Percentiles rank a stretch among this genome's conserved stretches.
Evolutionary conservation across 2,888 invertebrate genomes (phyloP).

Genomic region (Epinotia bilunana): DNA sequence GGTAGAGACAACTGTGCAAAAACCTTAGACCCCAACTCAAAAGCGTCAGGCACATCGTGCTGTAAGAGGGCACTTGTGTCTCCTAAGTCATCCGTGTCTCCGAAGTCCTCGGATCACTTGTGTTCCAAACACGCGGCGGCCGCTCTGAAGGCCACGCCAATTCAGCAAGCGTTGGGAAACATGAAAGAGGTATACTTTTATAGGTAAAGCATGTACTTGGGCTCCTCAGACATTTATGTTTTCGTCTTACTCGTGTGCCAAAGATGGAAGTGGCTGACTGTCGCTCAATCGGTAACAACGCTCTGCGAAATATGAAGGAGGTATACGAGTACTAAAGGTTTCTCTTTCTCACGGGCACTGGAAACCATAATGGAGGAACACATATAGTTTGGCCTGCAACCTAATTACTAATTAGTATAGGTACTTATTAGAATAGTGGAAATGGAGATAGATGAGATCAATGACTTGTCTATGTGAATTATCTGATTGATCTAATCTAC

Average conservation of each 20-base stretch:
- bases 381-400: too few species aligned
- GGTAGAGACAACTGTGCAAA: background rate
- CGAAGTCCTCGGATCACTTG: background rate
- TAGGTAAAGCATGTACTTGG: too few species aligned
- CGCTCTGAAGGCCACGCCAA: background rate
- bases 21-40: conserved; percentile 31
- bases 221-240: too few species aligned
- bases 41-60: conserved; percentile 44
- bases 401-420: too few species aligned
- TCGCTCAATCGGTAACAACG: conserved; percentile 53
- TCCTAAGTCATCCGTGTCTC: background rate
- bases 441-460: too few species aligned
- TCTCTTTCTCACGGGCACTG: too few species aligned
- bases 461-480: too few species aligned
- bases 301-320: conserved; percentile 64
- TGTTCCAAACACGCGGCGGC: background rate
- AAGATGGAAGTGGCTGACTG: background rate
- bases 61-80: conserved; percentile 46
- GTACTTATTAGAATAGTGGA: too few species aligned
- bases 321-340: conserved; percentile 44
- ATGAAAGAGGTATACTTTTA: conserved; percentile 2
- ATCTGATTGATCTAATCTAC: too few species aligned
- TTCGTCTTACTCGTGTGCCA: background rate
- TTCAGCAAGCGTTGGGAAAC: background rate
- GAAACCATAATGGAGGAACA: too few species aligned